Evolutionary conservation across 2,888 invertebrate genomes (phyloP), one percentile per base, ranked within the genome.

Genomic region (Meiosimyza decipiens): DNA sequence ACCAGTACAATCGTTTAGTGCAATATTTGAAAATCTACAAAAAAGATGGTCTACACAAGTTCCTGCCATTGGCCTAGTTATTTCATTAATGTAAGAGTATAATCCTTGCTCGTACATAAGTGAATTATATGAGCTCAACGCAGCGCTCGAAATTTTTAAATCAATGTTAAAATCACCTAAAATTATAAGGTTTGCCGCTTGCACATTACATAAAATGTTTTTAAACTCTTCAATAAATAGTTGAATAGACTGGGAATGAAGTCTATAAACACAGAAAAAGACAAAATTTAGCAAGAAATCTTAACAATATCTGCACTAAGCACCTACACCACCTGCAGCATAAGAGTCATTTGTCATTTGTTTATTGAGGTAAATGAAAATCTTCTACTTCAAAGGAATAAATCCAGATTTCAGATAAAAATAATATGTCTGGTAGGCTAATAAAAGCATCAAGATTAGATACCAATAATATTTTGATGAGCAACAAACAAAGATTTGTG

Each of bases 11-110:
- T 22, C 22, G 16, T 12, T 54, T 15, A 9, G 16, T 18, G 18
- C n/a, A 54, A 54, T 54, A 54, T 54, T 54, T n/a, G 54, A 54
- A 54, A 54, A 54, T 54, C n/a, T 54, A 54, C 54, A 54, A 54
- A 54, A 54, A 54, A 54, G 0, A 54, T n/a, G n/a, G 54, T n/a
- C 16, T n/a, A 54, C n/a, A n/a, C 54, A 54, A n/a, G 54, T 54
- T 54, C 54, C 54, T 54, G 54, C 54, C n/a, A 15, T 3, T 15
- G 54, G 54, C 16, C 54, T 54, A 2, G 54, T 15, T 54, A 54
- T 54, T 15, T 54, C 54, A n/a, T n/a, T n/a, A 2, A 54, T 54
- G 54, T 54, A 54, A 54, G 54, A 54, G 3, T 54, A 54, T n/a
- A 54, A 54, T n/a, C 54, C 54, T 54, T 54, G 54, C 54, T 54